phyloP scores from a whole-genome alignment of 2,888 invertebrate species.

The Agrochola lota region DNA sequence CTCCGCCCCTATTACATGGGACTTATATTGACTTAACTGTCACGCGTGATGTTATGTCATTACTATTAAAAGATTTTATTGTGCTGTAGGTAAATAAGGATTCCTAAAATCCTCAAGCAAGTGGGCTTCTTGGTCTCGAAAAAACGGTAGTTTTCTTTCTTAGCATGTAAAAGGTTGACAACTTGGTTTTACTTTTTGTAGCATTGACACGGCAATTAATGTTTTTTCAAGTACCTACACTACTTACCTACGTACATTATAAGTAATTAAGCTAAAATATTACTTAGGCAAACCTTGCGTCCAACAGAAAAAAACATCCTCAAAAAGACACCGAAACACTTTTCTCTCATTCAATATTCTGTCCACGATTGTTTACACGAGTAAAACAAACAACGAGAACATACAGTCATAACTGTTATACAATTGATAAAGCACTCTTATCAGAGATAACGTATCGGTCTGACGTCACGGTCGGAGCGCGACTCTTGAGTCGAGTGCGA shows the following conservation, averaged over 20 bases:
- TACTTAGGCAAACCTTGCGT: neutral
- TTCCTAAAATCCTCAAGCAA: neutral
- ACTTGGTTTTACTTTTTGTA: neutral
- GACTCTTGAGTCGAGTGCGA: neutral
- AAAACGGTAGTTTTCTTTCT: neutral
- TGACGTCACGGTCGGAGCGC: slow-evolving; percentile 28
- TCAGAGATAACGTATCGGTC: slow-evolving; percentile 34
- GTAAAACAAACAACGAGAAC: slow-evolving; percentile 32
- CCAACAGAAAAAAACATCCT: too few species aligned
- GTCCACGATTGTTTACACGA: slow-evolving; percentile 15
- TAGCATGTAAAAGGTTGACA: neutral
- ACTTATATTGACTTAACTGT: too few species aligned
- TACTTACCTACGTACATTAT: neutral
- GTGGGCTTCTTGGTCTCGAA: neutral
- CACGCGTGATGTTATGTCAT: neutral
- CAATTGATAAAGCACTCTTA: slow-evolving; percentile 53
- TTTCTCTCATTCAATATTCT: slow-evolving; percentile 6
- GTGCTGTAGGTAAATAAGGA: neutral
- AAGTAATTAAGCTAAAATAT: neutral
- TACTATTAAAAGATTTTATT: neutral
- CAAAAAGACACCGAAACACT: neutral
- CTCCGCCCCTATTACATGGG: too few species aligned
- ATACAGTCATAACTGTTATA: slow-evolving; percentile 30
- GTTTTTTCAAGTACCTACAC: neutral
- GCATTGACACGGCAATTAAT: neutral